phyloP scores from a whole-genome alignment of 2,113 vertebrate species.

The Hirundichthys speculiger region DNA sequence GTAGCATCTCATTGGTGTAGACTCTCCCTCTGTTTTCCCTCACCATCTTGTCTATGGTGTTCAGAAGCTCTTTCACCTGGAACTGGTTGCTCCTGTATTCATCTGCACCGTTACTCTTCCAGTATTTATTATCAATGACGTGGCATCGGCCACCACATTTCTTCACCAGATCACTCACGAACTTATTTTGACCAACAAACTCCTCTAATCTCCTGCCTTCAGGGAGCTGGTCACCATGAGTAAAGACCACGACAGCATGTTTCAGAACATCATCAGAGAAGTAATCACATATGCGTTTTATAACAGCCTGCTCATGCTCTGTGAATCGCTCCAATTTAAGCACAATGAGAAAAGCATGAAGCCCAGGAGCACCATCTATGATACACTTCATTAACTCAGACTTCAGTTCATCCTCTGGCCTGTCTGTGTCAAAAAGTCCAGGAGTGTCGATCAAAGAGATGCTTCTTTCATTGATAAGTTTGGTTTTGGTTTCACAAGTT shows the following conservation, averaged over 20 bases:
- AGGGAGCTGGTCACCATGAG: no score
- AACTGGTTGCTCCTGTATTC: slow-evolving; percentile 37
- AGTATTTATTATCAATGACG: no score
- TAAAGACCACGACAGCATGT: no score
- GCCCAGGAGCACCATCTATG: slow-evolving; percentile 8
- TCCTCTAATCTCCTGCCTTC: background rate
- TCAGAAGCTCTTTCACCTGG: slow-evolving; percentile 46
- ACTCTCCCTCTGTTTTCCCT: slow-evolving; percentile 13
- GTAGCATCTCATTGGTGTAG: slow-evolving; percentile 51
- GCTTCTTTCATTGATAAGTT: accelerated
- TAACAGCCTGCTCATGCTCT: no score
- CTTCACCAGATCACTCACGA: background rate
- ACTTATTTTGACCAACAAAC: slow-evolving; percentile 1
- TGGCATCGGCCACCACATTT: slow-evolving; percentile 16
- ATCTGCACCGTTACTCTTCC: background rate
- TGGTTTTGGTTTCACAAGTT: accelerated
- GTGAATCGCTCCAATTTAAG: no score
- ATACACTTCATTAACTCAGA: slow-evolving; percentile 27
- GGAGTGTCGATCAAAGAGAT: slow-evolving; percentile 7
- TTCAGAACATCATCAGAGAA: no score
- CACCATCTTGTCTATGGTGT: slow-evolving; percentile 25
- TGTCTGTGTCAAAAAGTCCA: background rate
- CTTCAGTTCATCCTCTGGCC: slow-evolving; percentile 8
- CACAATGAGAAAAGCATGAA: slow-evolving; percentile 58
- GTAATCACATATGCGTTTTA: no score